These are phyloP conservation scores for Apaloderma vittatum DNA, from an alignment of 2,113 vertebrate genomes.

Conservation along the genomic window DNA sequence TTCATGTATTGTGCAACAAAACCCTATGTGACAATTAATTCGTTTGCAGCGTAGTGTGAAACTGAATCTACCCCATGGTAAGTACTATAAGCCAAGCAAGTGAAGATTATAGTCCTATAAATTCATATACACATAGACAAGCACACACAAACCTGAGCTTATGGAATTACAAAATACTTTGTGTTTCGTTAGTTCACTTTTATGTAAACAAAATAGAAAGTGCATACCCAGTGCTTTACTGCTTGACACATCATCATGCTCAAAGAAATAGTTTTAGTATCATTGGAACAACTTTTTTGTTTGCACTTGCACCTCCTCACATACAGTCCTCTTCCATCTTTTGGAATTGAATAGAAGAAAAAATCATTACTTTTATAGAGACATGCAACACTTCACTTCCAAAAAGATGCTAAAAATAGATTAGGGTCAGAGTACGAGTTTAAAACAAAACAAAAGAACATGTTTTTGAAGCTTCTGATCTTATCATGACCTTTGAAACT, in stretches of 20 bases:
- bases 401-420: constrained; percentile 25
- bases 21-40: neutral
- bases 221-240: neutral
- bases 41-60: accelerated
- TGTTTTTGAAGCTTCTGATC: constrained; percentile 30
- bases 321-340: neutral
- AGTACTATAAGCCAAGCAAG: neutral
- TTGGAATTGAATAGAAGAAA: neutral
- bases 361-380: constrained; percentile 19
- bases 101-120: neutral
- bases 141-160: neutral
- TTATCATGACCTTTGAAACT: constrained; percentile 23
- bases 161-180: neutral
- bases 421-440: neutral
- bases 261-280: neutral
- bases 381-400: constrained; percentile 38
- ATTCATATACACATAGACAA: neutral
- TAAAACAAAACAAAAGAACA: constrained; percentile 37
- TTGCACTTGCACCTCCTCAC: neutral
- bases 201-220: neutral
- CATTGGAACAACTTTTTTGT: neutral
- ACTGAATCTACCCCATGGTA: neutral
- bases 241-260: neutral
- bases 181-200: neutral
- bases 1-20: neutral